phyloP scores from a whole-genome alignment of 2,113 vertebrate genomes.

The Prionailurus viverrinus region DNA sequence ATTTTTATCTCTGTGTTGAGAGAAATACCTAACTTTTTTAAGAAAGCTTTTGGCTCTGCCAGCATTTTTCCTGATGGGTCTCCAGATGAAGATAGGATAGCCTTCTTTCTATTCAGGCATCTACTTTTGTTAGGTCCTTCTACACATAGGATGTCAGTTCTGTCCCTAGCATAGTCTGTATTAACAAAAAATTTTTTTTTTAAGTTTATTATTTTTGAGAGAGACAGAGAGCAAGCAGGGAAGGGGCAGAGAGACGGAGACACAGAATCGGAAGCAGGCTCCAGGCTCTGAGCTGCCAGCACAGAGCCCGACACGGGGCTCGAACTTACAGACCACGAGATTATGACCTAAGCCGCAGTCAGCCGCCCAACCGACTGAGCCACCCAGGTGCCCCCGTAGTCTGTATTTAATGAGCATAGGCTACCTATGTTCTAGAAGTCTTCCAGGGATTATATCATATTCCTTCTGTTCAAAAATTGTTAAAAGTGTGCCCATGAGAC shows the following conservation, averaged over 20 bases:
- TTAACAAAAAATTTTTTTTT: neutral
- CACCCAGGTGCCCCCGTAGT: neutral
- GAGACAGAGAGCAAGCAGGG: no score
- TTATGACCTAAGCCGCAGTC: no score
- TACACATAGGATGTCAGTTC: neutral
- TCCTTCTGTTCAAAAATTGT: conserved; percentile 13
- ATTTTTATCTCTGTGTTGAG: conserved; percentile 33
- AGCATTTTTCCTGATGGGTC: neutral
- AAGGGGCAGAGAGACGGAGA: no score
- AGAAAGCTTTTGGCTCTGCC: neutral
- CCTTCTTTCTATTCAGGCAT: neutral
- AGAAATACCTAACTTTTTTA: neutral
- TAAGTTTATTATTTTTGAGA: no score
- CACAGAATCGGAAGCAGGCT: no score
- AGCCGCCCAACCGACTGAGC: no score
- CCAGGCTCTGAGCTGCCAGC: no score
- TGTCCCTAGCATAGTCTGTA: neutral
- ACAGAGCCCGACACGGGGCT: no score
- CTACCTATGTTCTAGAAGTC: conserved; percentile 6
- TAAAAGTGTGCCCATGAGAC: neutral
- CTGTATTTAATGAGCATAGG: conserved; percentile 10
- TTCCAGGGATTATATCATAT: conserved; percentile 10
- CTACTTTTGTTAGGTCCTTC: neutral
- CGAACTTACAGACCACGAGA: no score
- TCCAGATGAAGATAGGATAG: neutral